Conservation (phyloP, 1,140 invertebrate genomes). For the Halesus radiatus region DNA sequence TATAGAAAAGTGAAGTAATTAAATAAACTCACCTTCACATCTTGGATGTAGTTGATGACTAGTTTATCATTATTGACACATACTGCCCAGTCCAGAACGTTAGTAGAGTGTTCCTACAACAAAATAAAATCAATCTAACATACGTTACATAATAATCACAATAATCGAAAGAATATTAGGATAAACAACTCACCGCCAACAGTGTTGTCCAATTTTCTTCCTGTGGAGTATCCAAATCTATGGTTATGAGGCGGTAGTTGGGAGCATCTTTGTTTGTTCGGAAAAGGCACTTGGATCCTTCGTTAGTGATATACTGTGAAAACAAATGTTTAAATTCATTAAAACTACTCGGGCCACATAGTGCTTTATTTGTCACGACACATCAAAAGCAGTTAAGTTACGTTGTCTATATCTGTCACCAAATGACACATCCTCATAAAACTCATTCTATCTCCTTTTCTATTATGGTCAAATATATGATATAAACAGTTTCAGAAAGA, state of each 20-base stretch:
- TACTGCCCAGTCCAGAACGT: conserved; percentile 91
- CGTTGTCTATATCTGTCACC: too few relatives aligned
- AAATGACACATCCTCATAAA: too few relatives aligned
- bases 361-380: too few relatives aligned
- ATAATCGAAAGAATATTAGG: conserved; percentile 3
- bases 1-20: background rate
- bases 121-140: background rate
- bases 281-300: conserved; percentile 87
- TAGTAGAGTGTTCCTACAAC: conserved; percentile 81
- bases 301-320: conserved; percentile 91
- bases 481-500: too few relatives aligned
- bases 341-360: too few relatives aligned
- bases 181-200: conserved; percentile 71
- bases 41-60: conserved; percentile 91
- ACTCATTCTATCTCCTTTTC: too few relatives aligned
- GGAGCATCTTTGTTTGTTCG: conserved; percentile 95
- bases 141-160: background rate
- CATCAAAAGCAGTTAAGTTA: too few relatives aligned
- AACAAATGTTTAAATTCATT: conserved; percentile 53
- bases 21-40: conserved; percentile 86
- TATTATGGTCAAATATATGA: too few relatives aligned
- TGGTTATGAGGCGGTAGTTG: conserved; percentile 90
- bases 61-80: conserved; percentile 90
- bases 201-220: conserved; percentile 88
- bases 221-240: conserved; percentile 86